phyloP scores from a whole-genome alignment of 1,140 invertebrate genomes.

The Drosophila asahinai region DNA sequence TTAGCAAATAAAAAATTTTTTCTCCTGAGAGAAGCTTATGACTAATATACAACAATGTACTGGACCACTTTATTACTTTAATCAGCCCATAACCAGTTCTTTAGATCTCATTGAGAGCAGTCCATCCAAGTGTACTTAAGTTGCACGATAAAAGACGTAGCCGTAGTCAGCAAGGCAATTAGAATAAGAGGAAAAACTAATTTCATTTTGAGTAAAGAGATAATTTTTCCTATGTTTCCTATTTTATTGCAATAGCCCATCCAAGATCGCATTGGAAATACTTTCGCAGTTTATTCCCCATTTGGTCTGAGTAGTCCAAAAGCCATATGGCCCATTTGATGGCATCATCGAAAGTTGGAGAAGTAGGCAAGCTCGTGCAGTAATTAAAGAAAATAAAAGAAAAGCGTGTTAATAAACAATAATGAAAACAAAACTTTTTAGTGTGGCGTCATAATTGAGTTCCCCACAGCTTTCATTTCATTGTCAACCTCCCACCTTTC shows the following conservation, averaged over 20 bases:
- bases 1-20: not conserved
- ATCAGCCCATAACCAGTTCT: conserved; percentile 13
- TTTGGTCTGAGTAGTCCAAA: conserved; percentile 6
- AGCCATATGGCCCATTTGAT: conserved; percentile 22
- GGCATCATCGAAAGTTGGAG: conserved; percentile 21
- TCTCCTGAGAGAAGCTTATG: not conserved
- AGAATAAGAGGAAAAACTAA: conserved; percentile 64
- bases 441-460: conserved; percentile 35
- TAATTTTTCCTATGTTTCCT: conserved; percentile 32
- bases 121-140: conserved; percentile 51
- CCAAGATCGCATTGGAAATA: conserved; percentile 44
- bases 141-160: conserved; percentile 30
- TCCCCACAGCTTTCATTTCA: conserved; percentile 14
- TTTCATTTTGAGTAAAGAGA: conserved; percentile 40
- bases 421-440: conserved; percentile 46
- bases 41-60: not conserved
- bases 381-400: conserved; percentile 66
- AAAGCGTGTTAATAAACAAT: conserved; percentile 43
- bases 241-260: conserved; percentile 9
- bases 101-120: conserved; percentile 43
- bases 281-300: conserved; percentile 19
- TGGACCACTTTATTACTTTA: conserved; percentile 3
- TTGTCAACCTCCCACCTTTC: conserved; percentile 22
- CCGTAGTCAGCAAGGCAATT: conserved; percentile 54
- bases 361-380: conserved; percentile 13